Percentiles rank a stretch among this genome's conserved stretches.
Conservation (phyloP, 2,888 invertebrate genomes). For the Eupithecia subumbrata region DNA sequence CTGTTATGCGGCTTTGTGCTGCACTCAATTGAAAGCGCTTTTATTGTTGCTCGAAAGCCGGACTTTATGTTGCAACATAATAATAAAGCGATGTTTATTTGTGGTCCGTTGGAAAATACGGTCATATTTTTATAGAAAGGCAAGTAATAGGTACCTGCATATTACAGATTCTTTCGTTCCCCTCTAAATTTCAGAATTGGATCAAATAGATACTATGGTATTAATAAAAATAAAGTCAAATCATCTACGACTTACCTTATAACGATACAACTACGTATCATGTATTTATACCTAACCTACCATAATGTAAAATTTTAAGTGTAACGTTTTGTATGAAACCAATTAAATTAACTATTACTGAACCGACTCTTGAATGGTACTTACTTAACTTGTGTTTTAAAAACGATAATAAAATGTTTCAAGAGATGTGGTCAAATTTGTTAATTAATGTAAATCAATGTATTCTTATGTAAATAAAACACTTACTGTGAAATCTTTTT, state of each 20-base stretch:
- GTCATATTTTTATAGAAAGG: neutral
- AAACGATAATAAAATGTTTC: too few relatives aligned
- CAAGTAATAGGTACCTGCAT: neutral
- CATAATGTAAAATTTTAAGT: neutral
- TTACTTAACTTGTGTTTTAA: too few relatives aligned
- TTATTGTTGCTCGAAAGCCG: slow-evolving; percentile 33
- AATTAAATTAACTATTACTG: neutral
- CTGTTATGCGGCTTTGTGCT: slow-evolving; percentile 31
- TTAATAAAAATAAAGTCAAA: too few relatives aligned
- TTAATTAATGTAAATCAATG: too few relatives aligned
- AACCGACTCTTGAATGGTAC: neutral
- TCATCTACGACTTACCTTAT: too few relatives aligned
- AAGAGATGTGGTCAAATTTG: too few relatives aligned
- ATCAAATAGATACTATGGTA: neutral
- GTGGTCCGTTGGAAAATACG: neutral
- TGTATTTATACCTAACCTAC: too few relatives aligned
- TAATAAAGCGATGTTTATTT: neutral
- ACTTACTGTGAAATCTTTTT: too few relatives aligned
- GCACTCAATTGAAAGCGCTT: slow-evolving; percentile 35
- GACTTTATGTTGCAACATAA: slow-evolving; percentile 16
- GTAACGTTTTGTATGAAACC: neutral
- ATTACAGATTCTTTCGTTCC: neutral
- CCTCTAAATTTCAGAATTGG: neutral
- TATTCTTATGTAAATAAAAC: too few relatives aligned
- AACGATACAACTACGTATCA: too few relatives aligned